Conservation (phyloP, 2,888 invertebrate genomes). For the Muscina levida region DNA sequence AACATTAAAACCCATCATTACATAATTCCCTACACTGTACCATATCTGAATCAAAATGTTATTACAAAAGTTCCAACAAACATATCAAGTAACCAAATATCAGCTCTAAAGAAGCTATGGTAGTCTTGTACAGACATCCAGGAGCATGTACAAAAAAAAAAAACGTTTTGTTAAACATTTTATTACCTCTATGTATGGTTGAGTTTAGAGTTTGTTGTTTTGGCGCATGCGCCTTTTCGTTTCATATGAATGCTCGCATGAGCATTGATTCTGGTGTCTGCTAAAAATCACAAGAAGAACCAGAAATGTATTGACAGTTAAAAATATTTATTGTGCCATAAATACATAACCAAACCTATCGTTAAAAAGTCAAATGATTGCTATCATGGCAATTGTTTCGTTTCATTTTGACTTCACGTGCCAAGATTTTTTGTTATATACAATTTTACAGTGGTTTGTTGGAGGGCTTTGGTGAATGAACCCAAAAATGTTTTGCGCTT, state of each 20-base stretch:
- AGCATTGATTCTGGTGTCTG: constrained; percentile 4
- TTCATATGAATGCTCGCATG: not conserved
- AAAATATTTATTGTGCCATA: constrained; percentile 65
- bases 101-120: not conserved
- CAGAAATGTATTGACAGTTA: constrained; percentile 61
- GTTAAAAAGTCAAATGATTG: constrained; percentile 64
- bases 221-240: constrained; percentile 52
- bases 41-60: not conserved
- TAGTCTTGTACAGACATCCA: not conserved
- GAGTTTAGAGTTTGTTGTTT: constrained; percentile 10
- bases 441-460: not conserved
- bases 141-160: no score
- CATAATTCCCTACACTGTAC: constrained; percentile 14
- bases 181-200: constrained; percentile 40
- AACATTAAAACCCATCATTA: constrained; percentile 64
- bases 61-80: not conserved
- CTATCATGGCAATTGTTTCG: constrained; percentile 61
- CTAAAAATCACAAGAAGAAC: not conserved
- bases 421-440: not conserved
- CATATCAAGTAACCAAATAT: not conserved
- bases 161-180: constrained; percentile 61
- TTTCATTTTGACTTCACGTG: constrained; percentile 16
- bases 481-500: not conserved
- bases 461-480: not conserved
- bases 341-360: constrained; percentile 65